These are phyloP conservation scores for Caenorhabditis sp. DNA, from an alignment of 2,888 invertebrate species.

Conservation along the genomic window DNA sequence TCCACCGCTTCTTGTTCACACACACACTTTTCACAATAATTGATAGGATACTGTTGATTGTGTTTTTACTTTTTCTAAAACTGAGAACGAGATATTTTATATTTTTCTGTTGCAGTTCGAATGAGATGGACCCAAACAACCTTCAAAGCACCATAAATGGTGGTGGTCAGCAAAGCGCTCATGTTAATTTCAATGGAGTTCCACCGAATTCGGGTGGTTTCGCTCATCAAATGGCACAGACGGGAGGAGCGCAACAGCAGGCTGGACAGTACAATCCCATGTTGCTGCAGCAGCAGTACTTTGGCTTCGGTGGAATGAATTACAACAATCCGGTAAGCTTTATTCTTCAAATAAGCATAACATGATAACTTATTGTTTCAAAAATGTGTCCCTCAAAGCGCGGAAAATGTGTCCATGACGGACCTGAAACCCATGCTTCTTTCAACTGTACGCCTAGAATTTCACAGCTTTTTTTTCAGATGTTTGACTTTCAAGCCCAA, in stretches of 20 bases:
- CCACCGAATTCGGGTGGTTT: slow-evolving; percentile 45
- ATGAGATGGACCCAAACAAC: slow-evolving; percentile 66
- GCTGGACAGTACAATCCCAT: slow-evolving; percentile 55
- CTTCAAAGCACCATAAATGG: slow-evolving; percentile 55
- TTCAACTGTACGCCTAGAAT: too few relatives aligned
- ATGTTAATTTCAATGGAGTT: slow-evolving; percentile 29
- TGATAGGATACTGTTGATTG: too few relatives aligned
- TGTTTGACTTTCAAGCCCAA: slow-evolving; percentile 48
- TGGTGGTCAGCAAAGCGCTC: neutral
- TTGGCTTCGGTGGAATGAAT: slow-evolving; percentile 38
- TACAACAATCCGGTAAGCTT: slow-evolving; percentile 55
- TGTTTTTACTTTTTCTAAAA: too few relatives aligned
- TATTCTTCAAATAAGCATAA: neutral
- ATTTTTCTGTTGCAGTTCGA: slow-evolving; percentile 3
- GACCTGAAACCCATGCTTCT: too few relatives aligned
- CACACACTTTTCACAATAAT: too few relatives aligned
- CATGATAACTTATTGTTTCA: too few relatives aligned
- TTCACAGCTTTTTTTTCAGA: neutral
- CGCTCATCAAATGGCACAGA: slow-evolving; percentile 45
- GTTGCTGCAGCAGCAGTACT: slow-evolving; percentile 59
- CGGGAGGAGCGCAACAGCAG: neutral
- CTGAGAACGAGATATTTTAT: too few relatives aligned
- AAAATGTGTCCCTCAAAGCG: too few relatives aligned
- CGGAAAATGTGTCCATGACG: too few relatives aligned
- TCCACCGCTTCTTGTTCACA: too few relatives aligned